Evolutionary conservation across 2,888 invertebrate genomes (phyloP), one percentile per base, ranked within the genome.

Genomic region (Archaeoteleia sp.): DNA sequence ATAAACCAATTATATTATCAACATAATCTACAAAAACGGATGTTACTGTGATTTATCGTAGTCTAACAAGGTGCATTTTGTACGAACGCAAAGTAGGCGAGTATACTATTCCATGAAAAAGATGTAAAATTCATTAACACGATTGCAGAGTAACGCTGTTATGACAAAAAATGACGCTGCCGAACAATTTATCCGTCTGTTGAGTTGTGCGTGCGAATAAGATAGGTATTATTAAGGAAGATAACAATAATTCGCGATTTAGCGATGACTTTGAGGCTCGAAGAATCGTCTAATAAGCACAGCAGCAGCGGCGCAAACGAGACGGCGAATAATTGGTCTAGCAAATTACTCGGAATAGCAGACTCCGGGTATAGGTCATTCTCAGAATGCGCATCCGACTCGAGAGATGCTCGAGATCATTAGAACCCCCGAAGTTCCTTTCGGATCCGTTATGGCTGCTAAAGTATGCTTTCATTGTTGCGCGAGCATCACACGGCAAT

Each of bases 351-450:
- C 34, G 46, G 14, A 14, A 35, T 14, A 14, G 35, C 10, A 35
- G 45, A 58, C 53, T 37, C 32, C 71, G 72, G 75, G 80, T 80
- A 78, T 79, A 78, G 69, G 67, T 58, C 74, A 78, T 80, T 81
- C 79, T 72, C 79, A 80, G 78, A 76, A 51, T 35, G 49, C 35
- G 63, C 34, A 32, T 46, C 43, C 43, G 40, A 32, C 13, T 20
- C 42, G 20, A 20, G 20, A 20, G 20, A 20, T 20, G 12, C 17
- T 25, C 42, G 17, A 37, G 32, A 45, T 43, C 30, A 42, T 65
- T 51, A 66, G 63, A 34, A 34, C 20, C 39, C 40, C 40, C 58
- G 39, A 39, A 51, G 66, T 49, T 61, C 23, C 48, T 42, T 54
- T 32, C 46, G 51, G 51, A 32, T 67, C 70, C 69, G 67, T 53